phyloP scores from a whole-genome alignment of 2,888 invertebrate genomes.

The Pollenia amentaria region DNA sequence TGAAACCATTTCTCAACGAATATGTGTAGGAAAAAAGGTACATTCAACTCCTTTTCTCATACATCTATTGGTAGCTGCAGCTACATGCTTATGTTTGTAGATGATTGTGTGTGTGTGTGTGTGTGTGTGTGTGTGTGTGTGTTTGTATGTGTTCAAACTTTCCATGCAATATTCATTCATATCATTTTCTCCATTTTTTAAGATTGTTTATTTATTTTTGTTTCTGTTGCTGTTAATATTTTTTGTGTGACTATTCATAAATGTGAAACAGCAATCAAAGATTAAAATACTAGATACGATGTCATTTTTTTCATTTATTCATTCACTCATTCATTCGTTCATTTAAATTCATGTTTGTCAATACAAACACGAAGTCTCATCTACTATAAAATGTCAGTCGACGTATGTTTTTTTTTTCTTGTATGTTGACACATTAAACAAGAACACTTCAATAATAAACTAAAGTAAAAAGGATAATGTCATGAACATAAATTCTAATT shows the following conservation, averaged over 20 bases:
- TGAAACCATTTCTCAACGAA: background rate
- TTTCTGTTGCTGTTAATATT: slow-evolving; percentile 22
- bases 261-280: slow-evolving; percentile 75
- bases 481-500: slow-evolving; percentile 56
- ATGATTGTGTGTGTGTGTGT: background rate
- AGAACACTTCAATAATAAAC: slow-evolving; percentile 33
- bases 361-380: slow-evolving; percentile 40
- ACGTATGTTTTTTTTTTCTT: slow-evolving; percentile 32
- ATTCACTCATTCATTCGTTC: slow-evolving; percentile 1
- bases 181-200: slow-evolving; percentile 24
- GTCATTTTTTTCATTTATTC: slow-evolving; percentile 62
- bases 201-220: slow-evolving; percentile 1
- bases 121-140: no score
- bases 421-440: slow-evolving; percentile 65
- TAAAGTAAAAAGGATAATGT: slow-evolving; percentile 60
- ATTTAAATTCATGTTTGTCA: slow-evolving; percentile 37
- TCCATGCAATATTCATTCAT: slow-evolving; percentile 34
- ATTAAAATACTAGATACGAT: slow-evolving; percentile 76
- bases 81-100: slow-evolving; percentile 3
- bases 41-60: slow-evolving; percentile 55
- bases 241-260: slow-evolving; percentile 59
- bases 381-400: background rate
- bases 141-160: background rate
- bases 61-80: background rate
- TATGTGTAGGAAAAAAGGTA: slow-evolving; percentile 31